Evolutionary conservation across 2,113 vertebrate species (phyloP).

Genomic region (Rhinoptilus africanus): DNA sequence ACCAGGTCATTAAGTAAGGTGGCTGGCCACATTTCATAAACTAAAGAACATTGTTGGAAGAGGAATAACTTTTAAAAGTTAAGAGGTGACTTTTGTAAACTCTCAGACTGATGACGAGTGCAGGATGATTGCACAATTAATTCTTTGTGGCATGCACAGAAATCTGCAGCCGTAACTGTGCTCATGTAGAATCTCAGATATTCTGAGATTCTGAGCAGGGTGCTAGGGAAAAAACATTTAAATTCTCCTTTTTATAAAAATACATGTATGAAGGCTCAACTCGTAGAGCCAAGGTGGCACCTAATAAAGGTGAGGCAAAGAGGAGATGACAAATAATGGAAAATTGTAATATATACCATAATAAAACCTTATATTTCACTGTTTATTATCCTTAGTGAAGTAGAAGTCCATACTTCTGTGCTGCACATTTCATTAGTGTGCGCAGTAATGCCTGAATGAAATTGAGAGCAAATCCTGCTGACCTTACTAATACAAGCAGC

Average conservation of each 20-base stretch:
- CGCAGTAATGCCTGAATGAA: conserved; percentile 28
- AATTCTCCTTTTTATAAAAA: conserved; percentile 47
- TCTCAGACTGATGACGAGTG: conserved; percentile 32
- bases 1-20: conserved; percentile 54
- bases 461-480: conserved; percentile 44
- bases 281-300: background rate
- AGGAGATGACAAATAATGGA: conserved; percentile 59
- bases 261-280: background rate
- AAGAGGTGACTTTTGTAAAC: conserved; percentile 62
- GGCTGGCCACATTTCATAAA: conserved; percentile 49
- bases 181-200: background rate
- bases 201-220: conserved; percentile 24
- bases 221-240: background rate
- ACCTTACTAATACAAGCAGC: conserved; percentile 38
- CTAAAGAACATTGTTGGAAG: conserved; percentile 56
- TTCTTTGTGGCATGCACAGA: conserved; percentile 39
- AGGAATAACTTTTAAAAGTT: conserved; percentile 59
- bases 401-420: background rate
- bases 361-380: conserved; percentile 50
- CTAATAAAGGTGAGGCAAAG: conserved; percentile 50
- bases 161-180: background rate
- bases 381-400: conserved; percentile 62
- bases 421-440: conserved; percentile 52
- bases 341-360: conserved; percentile 39
- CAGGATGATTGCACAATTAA: conserved; percentile 60